phyloP scores from a whole-genome alignment of 2,888 invertebrate species.

The Drosophila borealis region DNA sequence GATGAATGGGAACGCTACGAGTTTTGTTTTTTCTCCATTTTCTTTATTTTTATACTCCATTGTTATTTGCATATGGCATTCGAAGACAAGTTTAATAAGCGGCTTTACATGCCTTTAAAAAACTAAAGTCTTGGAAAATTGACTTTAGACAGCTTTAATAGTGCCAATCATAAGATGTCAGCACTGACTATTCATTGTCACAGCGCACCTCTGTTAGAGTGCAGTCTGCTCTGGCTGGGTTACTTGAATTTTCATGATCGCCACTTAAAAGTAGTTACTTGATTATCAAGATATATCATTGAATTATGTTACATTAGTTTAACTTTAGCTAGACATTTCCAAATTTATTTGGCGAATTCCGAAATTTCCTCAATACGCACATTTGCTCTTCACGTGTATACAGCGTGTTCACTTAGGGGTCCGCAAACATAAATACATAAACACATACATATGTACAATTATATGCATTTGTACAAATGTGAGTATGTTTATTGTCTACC shows the following conservation, averaged over 20 bases:
- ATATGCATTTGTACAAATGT: background rate
- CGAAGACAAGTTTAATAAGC: too few species aligned
- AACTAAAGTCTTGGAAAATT: too few species aligned
- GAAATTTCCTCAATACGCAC: constrained; percentile 15
- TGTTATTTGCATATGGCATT: background rate
- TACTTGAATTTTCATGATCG: background rate
- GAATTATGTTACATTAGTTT: constrained; percentile 23
- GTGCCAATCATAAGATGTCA: background rate
- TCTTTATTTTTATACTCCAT: background rate
- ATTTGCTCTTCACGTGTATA: constrained; percentile 29
- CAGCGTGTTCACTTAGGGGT: constrained; percentile 11
- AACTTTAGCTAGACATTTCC: constrained; percentile 32
- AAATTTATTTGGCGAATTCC: constrained; percentile 21
- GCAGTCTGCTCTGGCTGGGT: background rate
- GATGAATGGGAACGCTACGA: too few species aligned
- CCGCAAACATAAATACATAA: background rate
- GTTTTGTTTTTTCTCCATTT: background rate
- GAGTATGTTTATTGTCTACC: constrained; percentile 28
- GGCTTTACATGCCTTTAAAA: too few species aligned
- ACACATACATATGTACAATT: background rate
- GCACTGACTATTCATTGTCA: constrained; percentile 9
- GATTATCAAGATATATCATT: background rate
- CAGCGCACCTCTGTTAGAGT: constrained; percentile 4
- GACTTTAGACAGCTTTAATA: background rate
- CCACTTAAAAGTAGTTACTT: background rate